Conservation (phyloP, 2,797 vertebrate genomes). For the Dermochelys coriacea region DNA sequence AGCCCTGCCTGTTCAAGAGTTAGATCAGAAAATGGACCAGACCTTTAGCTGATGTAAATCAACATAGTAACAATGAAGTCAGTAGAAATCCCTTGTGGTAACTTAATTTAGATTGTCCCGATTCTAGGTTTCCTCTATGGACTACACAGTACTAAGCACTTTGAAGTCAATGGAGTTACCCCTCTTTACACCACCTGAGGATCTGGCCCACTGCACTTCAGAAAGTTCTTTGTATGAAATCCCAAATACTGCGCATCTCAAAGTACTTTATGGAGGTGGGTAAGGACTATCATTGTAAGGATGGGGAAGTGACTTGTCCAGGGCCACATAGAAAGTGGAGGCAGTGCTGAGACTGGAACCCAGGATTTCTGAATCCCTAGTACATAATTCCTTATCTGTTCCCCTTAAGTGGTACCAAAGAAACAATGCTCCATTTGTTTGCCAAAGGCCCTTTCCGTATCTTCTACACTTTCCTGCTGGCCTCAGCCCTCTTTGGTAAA, state of each 20-base stretch:
- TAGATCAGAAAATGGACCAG: neutral
- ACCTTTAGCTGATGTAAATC: neutral
- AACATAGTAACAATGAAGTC: neutral
- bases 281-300: neutral
- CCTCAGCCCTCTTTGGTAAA: neutral
- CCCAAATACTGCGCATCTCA: rapidly evolving
- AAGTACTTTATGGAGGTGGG: neutral
- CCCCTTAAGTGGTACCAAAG: neutral
- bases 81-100: neutral
- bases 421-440: neutral
- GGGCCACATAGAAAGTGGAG: neutral
- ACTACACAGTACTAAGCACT: neutral
- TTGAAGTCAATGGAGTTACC: neutral
- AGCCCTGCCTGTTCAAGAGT: neutral
- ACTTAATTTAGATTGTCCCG: neutral
- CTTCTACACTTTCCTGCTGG: neutral
- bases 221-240: neutral
- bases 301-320: neutral
- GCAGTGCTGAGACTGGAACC: neutral
- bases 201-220: neutral
- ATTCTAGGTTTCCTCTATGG: neutral
- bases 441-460: neutral
- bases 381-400: neutral
- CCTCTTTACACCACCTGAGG: neutral
- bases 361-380: neutral